Evolutionary conservation across 2,113 vertebrate species (phyloP), one percentile per base, ranked within the genome.

Genomic region (Phylloscopus trochilus): DNA sequence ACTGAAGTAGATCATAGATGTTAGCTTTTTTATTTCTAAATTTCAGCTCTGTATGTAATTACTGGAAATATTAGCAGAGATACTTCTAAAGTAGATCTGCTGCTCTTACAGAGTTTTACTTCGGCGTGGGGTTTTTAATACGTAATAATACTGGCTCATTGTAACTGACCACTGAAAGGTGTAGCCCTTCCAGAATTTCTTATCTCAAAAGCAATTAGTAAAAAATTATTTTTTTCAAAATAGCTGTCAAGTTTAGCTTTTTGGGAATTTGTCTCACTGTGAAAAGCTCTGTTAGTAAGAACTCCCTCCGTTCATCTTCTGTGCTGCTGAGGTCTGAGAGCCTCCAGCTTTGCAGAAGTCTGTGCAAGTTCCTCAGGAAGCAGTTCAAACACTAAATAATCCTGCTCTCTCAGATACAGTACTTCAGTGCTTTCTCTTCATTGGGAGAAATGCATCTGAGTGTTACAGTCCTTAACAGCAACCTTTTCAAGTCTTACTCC

Each of bases 61-160:
- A 9, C 24, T 64, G 17, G 16, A 80, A 76, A 24, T 27, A 44
- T 2, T 80, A 59, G 30, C 35, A 51, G 39, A 83, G 43, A 53
- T 49, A 44, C 15, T 15, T 49, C 3, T 1, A 12, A 69, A 73
- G 14, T 73, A 66, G 46, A 60, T 86, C 52, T 44, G 15, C 46
- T 74, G 31, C 59, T 77, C 0, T 53, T 76, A 22, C 0, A 0
- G 41, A 46, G 4, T 86, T 85, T 76, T 13, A 60, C n/a, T 77
- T 82, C 15, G 46, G 5, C 0, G 0, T 60, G 10, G 4, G 0
- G 1, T 15, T 93, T 85, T 59, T 55, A 16, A 18, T 41, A 43
- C 5, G 1, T 79, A 55, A 28, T 69, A 53, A 19, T 58, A 19
- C 24, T 62, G 31, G 37, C 12, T 67, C 0, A 2, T 56, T 39